Base-by-base conservation (phyloP, 2,113 vertebrate genomes). In the Corydoras maculifer region DNA sequence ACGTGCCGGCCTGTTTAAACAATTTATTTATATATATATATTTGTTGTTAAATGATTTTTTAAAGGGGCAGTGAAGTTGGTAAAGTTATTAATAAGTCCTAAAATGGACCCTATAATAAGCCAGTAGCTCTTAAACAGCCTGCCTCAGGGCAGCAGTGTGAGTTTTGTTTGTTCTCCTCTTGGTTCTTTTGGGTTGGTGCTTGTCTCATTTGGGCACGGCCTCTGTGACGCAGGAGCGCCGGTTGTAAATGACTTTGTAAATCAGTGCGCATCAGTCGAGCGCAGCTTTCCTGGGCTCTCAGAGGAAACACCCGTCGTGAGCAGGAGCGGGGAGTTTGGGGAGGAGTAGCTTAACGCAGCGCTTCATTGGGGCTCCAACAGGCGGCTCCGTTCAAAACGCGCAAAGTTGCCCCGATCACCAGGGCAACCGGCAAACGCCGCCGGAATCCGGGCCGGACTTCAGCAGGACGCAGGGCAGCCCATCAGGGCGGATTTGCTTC, bases 371-470 rank as follows among this genome's bases (percentile, higher is more conserved):
- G 11, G 15, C 14, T 35, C 69, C 72, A 48, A 18, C 73, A 65
- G 67, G 75, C 55, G 71, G 78, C 78, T 67, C 64, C 31, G 54
- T 69, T 48, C 49, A 51, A 63, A 68, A 57, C 18, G 57, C 70
- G 15, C 51, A 58, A 66, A 59, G 55, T 63, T 58, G 82, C 79
- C 30, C 6, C 53, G 0, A 74, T 90, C 81, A 82, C 86, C 86
- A 64, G 43, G 85, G 81, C 72, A 78, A 89, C 84, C 69, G n/a
- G 30, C 31, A 69, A 70, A 70, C 75, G 79, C 64, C 54, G 59
- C 66, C 78, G 80, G 84, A 83, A 88, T 86, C n/a, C 32, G 35
- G 35, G 59, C 66, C 78, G 80, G 84, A 83, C 87, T 86, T 25
- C 32, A 8, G 35, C 35, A 43, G 35, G 35, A 43, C 35, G 35